Base-by-base conservation (phyloP, 2,888 invertebrate species). In the Zelleria hepariella region DNA sequence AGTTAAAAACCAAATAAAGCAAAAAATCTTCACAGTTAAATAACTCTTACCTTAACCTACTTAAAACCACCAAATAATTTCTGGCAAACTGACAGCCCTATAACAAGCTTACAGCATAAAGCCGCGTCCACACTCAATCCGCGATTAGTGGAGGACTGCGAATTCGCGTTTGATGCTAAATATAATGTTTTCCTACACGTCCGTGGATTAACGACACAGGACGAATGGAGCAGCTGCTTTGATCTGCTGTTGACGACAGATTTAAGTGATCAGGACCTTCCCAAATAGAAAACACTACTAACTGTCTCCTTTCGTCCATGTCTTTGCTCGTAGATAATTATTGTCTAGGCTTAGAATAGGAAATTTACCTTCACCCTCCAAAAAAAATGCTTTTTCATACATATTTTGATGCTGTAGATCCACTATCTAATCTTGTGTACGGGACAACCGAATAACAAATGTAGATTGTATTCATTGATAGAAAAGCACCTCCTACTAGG, bases 131-230 rank as follows among this genome's bases (percentile, higher is more conserved):
- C 55, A 32, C 55, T 21, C 77, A 80, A 81, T 75, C 81, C 79
- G 76, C 84, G 84, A 85, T 84, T 84, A 86, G 81, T 42, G 80
- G 77, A 42, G 76, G 74, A 80, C 78, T 74, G 72, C 78, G 76
- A 42, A 76, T 74, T 72, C 67, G 74, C 81, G 81, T 86, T 86
- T 82, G 84, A 78, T 83, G 81, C 80, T 80, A 84, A 85, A 87
- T 86, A 84, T 86, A 86, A 10, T 49, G 26, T 52, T 82, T 81
- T 80, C 77, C 76, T 72, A 66, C 73, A 69, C 74, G 80, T 78
- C 85, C 75, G 70, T 73, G 74, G 83, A 80, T 83, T 81, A 81
- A 63, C 71, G 77, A 75, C 78, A 74, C 65, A 65, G 70, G 67
- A 70, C 65, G 68, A 70, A 69, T 70, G 71, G 67, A 63, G 56